Evolutionary conservation across 2,888 invertebrate species (phyloP).

Genomic region (Spodoptera picta): DNA sequence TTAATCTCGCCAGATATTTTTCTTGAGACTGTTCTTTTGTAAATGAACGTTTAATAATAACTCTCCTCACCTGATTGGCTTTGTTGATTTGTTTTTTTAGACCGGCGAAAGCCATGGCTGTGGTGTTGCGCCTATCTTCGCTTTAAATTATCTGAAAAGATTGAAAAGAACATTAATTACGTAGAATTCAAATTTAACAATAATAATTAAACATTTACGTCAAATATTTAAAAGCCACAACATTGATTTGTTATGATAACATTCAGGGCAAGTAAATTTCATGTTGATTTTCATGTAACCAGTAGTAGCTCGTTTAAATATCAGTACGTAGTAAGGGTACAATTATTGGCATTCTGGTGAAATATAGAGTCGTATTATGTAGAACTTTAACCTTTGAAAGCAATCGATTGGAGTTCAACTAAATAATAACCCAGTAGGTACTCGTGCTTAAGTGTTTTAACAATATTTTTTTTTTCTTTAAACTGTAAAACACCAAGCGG

Average conservation of each 20-base stretch:
- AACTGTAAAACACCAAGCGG: too few species aligned
- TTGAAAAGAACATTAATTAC: constrained; percentile 21
- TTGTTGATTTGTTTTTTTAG: constrained; percentile 99
- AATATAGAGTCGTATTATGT: not conserved
- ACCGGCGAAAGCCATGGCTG: constrained; percentile 98
- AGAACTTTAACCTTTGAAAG: constrained; percentile 1
- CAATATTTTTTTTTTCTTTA: too few species aligned
- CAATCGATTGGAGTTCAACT: not conserved
- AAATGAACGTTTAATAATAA: constrained; percentile 41
- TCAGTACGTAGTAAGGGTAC: too few species aligned
- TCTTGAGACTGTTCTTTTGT: constrained; percentile 36
- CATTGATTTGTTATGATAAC: too few species aligned
- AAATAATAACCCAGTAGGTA: not conserved
- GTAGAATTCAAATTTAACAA: not conserved
- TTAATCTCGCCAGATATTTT: constrained; percentile 63
- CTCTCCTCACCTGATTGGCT: constrained; percentile 96
- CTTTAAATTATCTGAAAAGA: constrained; percentile 68
- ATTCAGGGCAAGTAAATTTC: too few species aligned
- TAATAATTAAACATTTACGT: too few species aligned
- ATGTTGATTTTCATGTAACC: too few species aligned
- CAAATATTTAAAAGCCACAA: too few species aligned
- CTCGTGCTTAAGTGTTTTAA: too few species aligned
- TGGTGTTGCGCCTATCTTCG: constrained; percentile 62
- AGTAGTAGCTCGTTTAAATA: too few species aligned
- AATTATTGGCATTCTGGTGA: not conserved